Conservation (phyloP, 1,140 invertebrate genomes). For the Leptinotarsa lineolata region DNA sequence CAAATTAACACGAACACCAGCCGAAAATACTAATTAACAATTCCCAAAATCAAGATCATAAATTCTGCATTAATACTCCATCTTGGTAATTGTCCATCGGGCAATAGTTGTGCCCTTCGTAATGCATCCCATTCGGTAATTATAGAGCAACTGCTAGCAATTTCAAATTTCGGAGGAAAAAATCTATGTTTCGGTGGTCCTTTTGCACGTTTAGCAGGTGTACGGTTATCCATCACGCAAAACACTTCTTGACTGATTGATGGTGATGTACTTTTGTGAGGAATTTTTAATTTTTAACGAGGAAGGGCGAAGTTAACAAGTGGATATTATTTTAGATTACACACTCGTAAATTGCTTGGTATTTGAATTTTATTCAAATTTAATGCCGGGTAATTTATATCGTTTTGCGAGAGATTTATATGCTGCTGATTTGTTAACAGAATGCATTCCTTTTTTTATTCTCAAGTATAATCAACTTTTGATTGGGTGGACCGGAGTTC, state of each 20-base stretch:
- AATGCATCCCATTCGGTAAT: not conserved
- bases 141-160: conserved; percentile 8
- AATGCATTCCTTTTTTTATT: no score
- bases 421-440: no score
- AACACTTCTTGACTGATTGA: conserved; percentile 2
- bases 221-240: not conserved
- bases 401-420: no score
- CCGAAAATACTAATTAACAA: not conserved
- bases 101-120: not conserved
- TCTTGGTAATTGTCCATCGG: not conserved
- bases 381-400: not conserved
- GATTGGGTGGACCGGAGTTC: no score
- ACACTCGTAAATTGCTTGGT: not conserved
- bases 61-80: conserved; percentile 4
- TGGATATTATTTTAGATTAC: no score
- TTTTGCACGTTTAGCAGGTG: not conserved
- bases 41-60: not conserved
- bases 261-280: not conserved
- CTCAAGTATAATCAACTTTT: no score
- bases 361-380: not conserved
- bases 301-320: not conserved
- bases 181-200: not conserved
- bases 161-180: not conserved
- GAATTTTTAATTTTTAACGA: not conserved
- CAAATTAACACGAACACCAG: conserved; percentile 17